phyloP scores from a whole-genome alignment of 2,888 invertebrate species.

The Lycocerus yunnanus region DNA sequence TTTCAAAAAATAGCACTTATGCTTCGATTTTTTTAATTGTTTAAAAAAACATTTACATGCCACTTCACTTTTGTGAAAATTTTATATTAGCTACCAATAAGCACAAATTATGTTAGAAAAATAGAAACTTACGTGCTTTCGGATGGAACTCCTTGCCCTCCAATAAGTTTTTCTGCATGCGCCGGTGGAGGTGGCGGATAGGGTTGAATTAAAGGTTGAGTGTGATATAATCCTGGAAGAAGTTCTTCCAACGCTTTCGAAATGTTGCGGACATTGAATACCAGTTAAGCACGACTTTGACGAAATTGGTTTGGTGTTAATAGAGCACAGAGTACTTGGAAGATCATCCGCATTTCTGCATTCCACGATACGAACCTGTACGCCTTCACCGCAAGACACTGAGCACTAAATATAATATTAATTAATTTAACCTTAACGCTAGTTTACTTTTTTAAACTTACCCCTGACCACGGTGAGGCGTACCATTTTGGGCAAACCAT shows the following conservation, averaged over 20 bases:
- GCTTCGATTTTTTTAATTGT: neutral
- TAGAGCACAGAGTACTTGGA: conserved; percentile 67
- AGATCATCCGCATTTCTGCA: conserved; percentile 69
- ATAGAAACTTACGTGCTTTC: conserved; percentile 76
- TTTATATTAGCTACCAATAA: conserved; percentile 13
- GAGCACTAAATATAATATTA: conserved; percentile 72
- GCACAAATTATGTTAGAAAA: conserved; percentile 6
- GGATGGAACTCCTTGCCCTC: conserved; percentile 72
- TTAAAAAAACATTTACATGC: conserved; percentile 21
- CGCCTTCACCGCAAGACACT: conserved; percentile 88
- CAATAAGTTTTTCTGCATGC: conserved; percentile 71
- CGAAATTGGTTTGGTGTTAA: conserved; percentile 67
- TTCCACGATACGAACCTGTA: conserved; percentile 80
- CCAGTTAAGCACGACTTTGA: conserved; percentile 77
- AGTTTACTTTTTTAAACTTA: conserved; percentile 62
- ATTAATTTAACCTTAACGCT: neutral
- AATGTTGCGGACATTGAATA: conserved; percentile 65
- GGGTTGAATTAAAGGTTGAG: conserved; percentile 70
- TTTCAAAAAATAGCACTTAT: neutral
- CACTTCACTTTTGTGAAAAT: conserved; percentile 3
- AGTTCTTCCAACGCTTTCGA: conserved; percentile 63
- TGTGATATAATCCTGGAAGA: conserved; percentile 65
- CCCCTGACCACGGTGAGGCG: conserved; percentile 87
- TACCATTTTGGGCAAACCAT: conserved; percentile 89
- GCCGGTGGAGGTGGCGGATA: conserved; percentile 67